Percentiles rank a stretch among this genome's conserved stretches.
These are phyloP conservation scores for Alectoris magna DNA, from an alignment of 2,797 vertebrate species.

Conservation along the genomic window DNA sequence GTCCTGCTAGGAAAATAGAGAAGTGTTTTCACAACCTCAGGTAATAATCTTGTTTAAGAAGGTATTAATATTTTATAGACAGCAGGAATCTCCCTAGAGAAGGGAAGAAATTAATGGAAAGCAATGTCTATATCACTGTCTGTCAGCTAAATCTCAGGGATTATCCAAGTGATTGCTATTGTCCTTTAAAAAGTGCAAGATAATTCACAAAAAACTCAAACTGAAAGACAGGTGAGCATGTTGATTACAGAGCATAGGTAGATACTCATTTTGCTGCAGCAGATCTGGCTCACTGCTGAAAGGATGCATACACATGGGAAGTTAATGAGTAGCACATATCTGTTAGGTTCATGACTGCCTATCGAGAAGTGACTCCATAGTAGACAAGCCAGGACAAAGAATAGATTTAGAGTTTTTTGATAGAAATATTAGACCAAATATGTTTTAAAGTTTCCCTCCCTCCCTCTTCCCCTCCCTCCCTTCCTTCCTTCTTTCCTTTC, in stretches of 20 bases:
- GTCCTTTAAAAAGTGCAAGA: background rate
- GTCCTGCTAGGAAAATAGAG: background rate
- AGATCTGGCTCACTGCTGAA: background rate
- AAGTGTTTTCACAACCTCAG: background rate
- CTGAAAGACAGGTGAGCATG: background rate
- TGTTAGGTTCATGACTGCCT: background rate
- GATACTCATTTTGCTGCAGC: background rate
- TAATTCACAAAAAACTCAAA: background rate
- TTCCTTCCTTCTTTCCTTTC: too few relatives aligned
- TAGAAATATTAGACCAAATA: background rate
- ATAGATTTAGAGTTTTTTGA: background rate
- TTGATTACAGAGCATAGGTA: background rate
- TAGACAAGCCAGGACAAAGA: background rate
- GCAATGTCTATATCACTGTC: background rate
- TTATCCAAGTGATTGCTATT: background rate
- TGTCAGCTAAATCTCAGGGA: background rate
- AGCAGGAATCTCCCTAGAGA: background rate
- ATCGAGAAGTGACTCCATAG: background rate
- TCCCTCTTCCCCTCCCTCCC: too few relatives aligned
- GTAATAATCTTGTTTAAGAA: background rate
- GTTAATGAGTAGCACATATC: background rate
- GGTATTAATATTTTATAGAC: background rate
- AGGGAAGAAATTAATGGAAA: background rate
- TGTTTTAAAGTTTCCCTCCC: background rate
- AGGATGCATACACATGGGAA: background rate